Conservation (phyloP, 1,140 invertebrate species). For the Trichonephila clavata region DNA sequence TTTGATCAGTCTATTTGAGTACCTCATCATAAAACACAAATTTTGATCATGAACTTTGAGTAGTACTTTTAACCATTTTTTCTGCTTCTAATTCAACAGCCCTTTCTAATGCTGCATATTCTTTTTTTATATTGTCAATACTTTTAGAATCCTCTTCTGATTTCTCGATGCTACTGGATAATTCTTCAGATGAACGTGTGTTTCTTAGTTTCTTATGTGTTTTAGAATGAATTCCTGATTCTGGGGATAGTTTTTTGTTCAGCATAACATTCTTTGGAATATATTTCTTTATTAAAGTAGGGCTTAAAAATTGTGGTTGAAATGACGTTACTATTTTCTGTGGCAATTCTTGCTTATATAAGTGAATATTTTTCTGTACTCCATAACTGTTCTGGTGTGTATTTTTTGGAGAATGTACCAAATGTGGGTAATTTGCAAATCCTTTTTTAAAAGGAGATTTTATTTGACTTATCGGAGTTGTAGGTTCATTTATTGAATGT, state of each 20-base stretch:
- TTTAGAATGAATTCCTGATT: background rate
- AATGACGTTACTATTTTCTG: background rate
- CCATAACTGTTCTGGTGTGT: background rate
- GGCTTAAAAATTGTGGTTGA: background rate
- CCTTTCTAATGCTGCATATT: constrained; percentile 31
- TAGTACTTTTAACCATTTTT: constrained; percentile 28
- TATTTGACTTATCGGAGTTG: background rate
- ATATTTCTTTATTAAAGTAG: background rate
- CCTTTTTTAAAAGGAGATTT: background rate
- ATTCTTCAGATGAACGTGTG: background rate
- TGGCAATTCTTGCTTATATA: background rate
- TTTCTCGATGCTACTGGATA: background rate
- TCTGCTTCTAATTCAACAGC: constrained; percentile 61
- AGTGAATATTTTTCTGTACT: background rate
- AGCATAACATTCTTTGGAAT: background rate
- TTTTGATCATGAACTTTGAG: background rate
- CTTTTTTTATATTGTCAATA: background rate
- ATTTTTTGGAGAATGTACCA: background rate
- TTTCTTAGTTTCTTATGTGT: background rate
- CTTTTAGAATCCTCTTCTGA: background rate
- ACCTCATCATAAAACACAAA: too few relatives aligned
- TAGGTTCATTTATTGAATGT: background rate
- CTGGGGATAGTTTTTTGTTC: background rate
- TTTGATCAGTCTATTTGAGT: too few relatives aligned
- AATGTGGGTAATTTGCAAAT: background rate